Base-by-base conservation (phyloP, 2,797 vertebrate genomes). In the Setipinna tenuifilis region DNA sequence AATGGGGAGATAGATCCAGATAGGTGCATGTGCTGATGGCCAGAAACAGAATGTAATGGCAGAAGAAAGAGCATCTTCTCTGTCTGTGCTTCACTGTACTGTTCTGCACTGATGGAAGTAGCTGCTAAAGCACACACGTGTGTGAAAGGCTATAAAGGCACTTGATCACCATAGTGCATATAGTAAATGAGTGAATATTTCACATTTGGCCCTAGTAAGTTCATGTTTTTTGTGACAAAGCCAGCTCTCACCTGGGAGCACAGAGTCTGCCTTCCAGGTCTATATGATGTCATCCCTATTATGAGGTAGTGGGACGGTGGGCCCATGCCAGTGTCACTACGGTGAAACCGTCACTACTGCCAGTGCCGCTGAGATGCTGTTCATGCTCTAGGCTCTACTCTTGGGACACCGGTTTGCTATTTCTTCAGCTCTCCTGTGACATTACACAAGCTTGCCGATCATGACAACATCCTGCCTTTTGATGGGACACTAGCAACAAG, bases 381-480 rank as follows among this genome's bases (percentile, higher is more conserved):
- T 41, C 16, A 41, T 31, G 17, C 35, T 78, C 28, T n/a, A 41
- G 71, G 17, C 35, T 78, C 65, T n/a, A 21, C 35, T 78, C 71
- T 78, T 44, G 35, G 19, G 31, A 78, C 31, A 78, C 71, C 35
- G 41, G 31, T 17, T 41, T 44, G 71, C 35, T 21, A 44, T 78
- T 78, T 78, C 71, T 78, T 78, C 9, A 78, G 19, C 71, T 21
- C 71, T 2, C 35, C 71, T 44, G 71, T 21, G 35, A 78, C 71
- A 78, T 78, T 78, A 31, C 71, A 41, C 71, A 78, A 78, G 35
- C 71, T 31, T 78, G 71, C 71, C 41, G 31, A 19, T 78, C 31
- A 78, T 21, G 71, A 17, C 71, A 44, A 78, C 71, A 44, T 78
- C 71, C 71, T n/a, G 17, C 19, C 35, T 7, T 41, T 44, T 44